Evolutionary conservation across 1,140 invertebrate species (phyloP).

Genomic region (Drosophila bipectinata): DNA sequence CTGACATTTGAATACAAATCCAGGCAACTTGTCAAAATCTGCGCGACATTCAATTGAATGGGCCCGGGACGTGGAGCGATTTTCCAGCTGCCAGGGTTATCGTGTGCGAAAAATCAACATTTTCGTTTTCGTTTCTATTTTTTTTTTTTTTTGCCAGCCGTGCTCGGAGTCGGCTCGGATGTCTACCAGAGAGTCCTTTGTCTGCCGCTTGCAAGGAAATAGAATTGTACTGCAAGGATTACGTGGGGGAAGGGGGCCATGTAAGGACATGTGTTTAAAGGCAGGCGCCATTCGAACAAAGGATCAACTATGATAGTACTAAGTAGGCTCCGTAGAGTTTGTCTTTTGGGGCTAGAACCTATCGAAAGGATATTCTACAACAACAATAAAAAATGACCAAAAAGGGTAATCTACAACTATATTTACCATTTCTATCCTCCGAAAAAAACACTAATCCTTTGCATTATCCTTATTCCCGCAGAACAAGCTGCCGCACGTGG

Average conservation of each 20-base stretch:
- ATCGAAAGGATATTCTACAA: no score
- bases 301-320: no score
- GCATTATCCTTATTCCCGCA: conserved; percentile 22
- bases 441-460: not conserved
- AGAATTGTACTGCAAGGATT: conserved; percentile 36
- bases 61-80: conserved; percentile 65
- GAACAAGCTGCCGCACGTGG: conserved; percentile 76
- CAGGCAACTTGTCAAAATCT: conserved; percentile 74
- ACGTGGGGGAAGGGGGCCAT: conserved; percentile 12
- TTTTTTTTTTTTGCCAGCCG: conserved; percentile 21
- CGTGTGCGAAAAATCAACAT: conserved; percentile 72
- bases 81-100: conserved; percentile 69
- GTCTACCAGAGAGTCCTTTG: conserved; percentile 49
- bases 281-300: conserved; percentile 43
- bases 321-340: no score
- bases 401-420: not conserved
- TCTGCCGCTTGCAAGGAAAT: conserved; percentile 64
- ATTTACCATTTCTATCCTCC: no score
- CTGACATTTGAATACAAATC: conserved; percentile 77
- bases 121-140: not conserved
- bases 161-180: conserved; percentile 39
- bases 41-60: conserved; percentile 38
- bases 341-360: no score
- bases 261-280: conserved; percentile 58
- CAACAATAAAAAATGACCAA: not conserved